Conservation (phyloP, 1,140 invertebrate genomes). For the Steinernema khuongi region DNA sequence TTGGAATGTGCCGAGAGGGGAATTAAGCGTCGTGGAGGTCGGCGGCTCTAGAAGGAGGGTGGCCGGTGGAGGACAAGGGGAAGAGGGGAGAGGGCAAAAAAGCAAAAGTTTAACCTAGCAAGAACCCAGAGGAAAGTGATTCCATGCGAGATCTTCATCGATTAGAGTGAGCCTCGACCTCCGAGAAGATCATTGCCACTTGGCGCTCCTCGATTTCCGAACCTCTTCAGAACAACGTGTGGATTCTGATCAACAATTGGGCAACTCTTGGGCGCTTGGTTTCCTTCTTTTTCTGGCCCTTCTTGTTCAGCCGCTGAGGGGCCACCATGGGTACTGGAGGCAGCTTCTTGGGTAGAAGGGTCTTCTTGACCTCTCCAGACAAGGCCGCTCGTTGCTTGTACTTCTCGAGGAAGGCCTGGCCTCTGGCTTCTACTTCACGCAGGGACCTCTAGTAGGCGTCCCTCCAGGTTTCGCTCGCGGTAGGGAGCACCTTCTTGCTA, state of each 20-base stretch:
- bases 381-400: no score
- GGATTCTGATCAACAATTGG: slow-evolving; percentile 17
- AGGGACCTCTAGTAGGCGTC: no score
- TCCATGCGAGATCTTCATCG: neutral
- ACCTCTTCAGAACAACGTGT: neutral
- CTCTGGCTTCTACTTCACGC: no score
- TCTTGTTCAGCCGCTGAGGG: no score
- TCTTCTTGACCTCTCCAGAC: no score
- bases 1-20: neutral
- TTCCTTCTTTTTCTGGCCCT: no score
- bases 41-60: neutral
- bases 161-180: neutral
- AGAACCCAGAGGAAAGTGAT: neutral
- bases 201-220: neutral
- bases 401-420: no score
- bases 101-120: neutral
- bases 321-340: neutral
- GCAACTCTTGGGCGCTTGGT: neutral
- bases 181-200: neutral
- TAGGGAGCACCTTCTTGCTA: no score
- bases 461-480: no score
- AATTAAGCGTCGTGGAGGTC: slow-evolving; percentile 5
- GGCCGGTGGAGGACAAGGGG: neutral
- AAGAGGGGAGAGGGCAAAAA: neutral
- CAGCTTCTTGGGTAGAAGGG: neutral